Evolutionary conservation across 2,888 invertebrate genomes (phyloP), one percentile per base, ranked within the genome.

Genomic region (Cartodere bifasciata): DNA sequence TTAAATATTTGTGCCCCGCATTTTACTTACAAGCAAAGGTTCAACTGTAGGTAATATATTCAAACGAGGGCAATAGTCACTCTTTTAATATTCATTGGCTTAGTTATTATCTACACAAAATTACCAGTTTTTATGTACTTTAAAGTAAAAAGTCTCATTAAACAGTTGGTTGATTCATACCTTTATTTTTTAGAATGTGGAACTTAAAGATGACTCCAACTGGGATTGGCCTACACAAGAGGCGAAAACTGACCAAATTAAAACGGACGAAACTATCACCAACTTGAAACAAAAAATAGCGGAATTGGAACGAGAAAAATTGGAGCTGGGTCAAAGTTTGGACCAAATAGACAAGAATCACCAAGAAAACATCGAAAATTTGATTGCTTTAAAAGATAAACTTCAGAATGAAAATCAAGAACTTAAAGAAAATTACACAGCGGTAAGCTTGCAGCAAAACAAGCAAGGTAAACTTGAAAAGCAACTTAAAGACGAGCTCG

Each of bases 321-420:
- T 39, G 28, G 55, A 58, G 11, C 42, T 58, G 6, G 30, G 42
- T 3, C 31, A 31, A 6, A 55, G 49, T 34, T 39, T 60, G 24
- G 57, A 55, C 39, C 56, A 60, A 33, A 40, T 62, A 2, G 60
- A 62, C 42, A 37, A 42, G 5, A 60, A 62, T 34, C 53, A 56
- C 40, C 60, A 60, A 38, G 48, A 53, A 30, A 58, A 57, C 29
- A 48, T 53, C 7, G 49, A 50, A 13, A 52, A 58, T 38, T 41
- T 62, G 22, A 47, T 60, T 6, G 42, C 39, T 9, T 47, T 59
- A 16, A 55, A 53, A 38, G 54, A 56, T 29, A 46, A 53, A 34
- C 34, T 62, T n/a, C 56, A 56, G 38, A 43, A 41, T 23, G 48
- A 54, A 7, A 52, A n/a, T n/a, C n/a, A n/a, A n/a, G n/a, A n/a